These are phyloP conservation scores for Embiotoca jacksoni DNA, from an alignment of 2,113 vertebrate species.

Conservation along the genomic window DNA sequence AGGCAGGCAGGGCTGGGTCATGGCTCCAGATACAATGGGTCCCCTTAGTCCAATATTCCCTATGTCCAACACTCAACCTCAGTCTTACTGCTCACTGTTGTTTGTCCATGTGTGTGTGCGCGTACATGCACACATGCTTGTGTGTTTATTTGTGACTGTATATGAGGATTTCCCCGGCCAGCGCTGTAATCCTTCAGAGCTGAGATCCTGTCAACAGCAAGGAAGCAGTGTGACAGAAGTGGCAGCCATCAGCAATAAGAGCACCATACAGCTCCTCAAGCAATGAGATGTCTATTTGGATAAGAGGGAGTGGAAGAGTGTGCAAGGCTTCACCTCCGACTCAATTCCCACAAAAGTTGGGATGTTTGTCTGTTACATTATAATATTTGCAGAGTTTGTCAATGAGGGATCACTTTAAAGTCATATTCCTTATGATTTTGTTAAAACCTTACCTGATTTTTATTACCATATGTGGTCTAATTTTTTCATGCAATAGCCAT, in stretches of 20 bases:
- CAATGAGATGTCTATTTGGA: conserved; percentile 22
- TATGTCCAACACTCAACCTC: conserved; percentile 47
- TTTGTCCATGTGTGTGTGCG: conserved; percentile 17
- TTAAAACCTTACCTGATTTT: background rate
- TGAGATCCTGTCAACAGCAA: conserved; percentile 47
- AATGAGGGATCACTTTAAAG: background rate
- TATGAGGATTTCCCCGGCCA: conserved; percentile 20
- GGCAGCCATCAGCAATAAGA: conserved; percentile 54
- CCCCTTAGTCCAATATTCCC: conserved; percentile 31
- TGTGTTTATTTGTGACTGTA: conserved; percentile 21
- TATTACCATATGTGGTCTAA: no score
- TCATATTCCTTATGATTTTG: background rate
- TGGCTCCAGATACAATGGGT: conserved; percentile 67
- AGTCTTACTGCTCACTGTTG: conserved; percentile 25
- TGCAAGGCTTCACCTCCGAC: conserved; percentile 17
- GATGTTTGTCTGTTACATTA: background rate
- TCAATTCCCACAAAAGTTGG: conserved; percentile 2
- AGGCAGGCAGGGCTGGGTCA: conserved; percentile 64
- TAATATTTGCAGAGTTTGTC: conserved; percentile 6
- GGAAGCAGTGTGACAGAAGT: conserved; percentile 46
- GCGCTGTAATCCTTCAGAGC: conserved; percentile 51
- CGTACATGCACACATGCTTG: conserved; percentile 5
- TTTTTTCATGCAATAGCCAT: no score
- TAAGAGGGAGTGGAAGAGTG: conserved; percentile 10
- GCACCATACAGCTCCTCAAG: conserved; percentile 26